Conservation (phyloP, 2,113 vertebrate species). For the Lagopus muta region DNA sequence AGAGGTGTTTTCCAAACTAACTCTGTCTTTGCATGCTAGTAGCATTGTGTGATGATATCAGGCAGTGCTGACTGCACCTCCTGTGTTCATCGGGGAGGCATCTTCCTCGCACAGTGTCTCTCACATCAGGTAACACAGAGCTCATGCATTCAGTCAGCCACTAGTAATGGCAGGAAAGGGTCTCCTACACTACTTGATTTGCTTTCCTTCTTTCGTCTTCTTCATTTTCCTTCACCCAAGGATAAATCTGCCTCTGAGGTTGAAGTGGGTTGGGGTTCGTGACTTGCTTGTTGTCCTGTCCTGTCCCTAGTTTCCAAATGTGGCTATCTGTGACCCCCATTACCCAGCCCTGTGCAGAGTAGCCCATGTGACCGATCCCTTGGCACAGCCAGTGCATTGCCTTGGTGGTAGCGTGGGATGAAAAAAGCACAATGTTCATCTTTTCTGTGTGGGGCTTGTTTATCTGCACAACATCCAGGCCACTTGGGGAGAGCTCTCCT, state of each 20-base stretch:
- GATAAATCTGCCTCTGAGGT: background rate
- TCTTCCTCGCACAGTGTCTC: background rate
- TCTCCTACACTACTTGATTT: background rate
- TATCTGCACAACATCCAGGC: background rate
- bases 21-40: background rate
- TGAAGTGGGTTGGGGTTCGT: background rate
- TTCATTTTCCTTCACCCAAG: background rate
- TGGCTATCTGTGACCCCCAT: constrained; percentile 15
- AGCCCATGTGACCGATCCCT: background rate
- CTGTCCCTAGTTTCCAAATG: background rate
- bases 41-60: background rate
- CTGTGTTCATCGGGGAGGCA: background rate
- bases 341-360: constrained; percentile 12
- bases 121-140: background rate
- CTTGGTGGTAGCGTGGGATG: background rate
- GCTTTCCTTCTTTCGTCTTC: background rate
- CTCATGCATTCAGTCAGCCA: background rate
- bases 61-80: background rate
- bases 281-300: background rate
- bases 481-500: background rate
- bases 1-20: background rate
- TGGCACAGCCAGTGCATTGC: constrained; percentile 32
- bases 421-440: constrained; percentile 34
- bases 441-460: constrained; percentile 43
- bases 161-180: background rate